phyloP scores from a whole-genome alignment of 2,797 vertebrate genomes.

The Falco concolor region DNA sequence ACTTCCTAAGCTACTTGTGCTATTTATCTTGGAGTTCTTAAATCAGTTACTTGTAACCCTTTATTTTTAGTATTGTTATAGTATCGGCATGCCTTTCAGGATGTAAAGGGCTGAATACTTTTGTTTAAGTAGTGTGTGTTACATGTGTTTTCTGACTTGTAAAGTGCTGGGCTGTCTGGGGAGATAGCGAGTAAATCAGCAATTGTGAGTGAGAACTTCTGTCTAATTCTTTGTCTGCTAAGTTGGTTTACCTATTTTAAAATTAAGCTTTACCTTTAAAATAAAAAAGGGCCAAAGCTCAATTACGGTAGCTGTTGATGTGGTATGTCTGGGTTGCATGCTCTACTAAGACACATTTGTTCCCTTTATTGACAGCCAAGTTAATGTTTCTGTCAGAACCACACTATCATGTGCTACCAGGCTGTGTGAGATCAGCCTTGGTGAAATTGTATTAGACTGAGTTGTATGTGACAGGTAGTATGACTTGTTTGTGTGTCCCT shows the following conservation, averaged over 20 bases:
- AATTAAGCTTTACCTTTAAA: neutral
- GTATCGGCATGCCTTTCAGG: neutral
- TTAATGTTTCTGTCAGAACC: conserved; percentile 2
- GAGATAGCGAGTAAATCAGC: neutral
- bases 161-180: neutral
- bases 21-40: neutral
- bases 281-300: neutral
- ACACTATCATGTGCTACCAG: neutral
- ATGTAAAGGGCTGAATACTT: neutral
- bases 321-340: neutral
- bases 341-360: neutral
- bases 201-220: neutral
- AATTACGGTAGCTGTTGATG: neutral
- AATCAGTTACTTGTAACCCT: neutral
- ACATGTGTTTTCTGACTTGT: neutral
- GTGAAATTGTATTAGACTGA: neutral
- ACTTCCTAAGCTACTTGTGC: neutral
- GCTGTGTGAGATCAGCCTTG: neutral
- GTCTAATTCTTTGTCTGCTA: neutral
- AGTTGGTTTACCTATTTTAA: neutral
- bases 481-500: neutral
- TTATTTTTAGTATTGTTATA: neutral
- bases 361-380: neutral
- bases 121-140: neutral
- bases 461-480: neutral